Conservation (phyloP, 2,888 invertebrate genomes). For the Atherix ibis region DNA sequence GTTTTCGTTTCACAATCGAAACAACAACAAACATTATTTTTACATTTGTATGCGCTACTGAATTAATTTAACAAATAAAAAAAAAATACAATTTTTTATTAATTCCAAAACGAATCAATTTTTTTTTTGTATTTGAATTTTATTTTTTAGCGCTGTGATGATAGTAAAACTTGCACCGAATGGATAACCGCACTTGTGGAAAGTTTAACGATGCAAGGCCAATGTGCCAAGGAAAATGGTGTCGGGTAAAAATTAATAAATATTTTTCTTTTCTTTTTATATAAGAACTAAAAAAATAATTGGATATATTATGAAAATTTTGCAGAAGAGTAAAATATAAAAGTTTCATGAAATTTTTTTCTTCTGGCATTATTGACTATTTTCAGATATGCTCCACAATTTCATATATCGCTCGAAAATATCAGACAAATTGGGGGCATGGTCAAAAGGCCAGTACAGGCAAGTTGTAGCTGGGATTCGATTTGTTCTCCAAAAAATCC, state of each 20-base stretch:
- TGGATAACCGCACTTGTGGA: conserved; percentile 22
- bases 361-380: no score
- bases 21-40: conserved; percentile 21
- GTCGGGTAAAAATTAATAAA: conserved; percentile 3
- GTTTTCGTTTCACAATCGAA: conserved; percentile 23
- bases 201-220: conserved; percentile 14
- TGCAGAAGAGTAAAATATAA: no score
- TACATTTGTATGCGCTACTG: conserved; percentile 19
- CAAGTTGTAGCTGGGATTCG: conserved; percentile 18
- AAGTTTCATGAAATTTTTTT: no score
- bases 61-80: conserved; percentile 2
- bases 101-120: not conserved
- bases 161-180: conserved; percentile 20
- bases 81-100: not conserved
- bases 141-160: conserved; percentile 20
- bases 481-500: conserved; percentile 10
- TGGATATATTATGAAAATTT: not conserved
- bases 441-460: conserved; percentile 12
- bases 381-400: conserved; percentile 8
- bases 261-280: not conserved
- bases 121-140: conserved; percentile 1
- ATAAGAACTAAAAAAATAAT: not conserved
- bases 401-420: conserved; percentile 12
- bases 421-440: conserved; percentile 5
- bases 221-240: conserved; percentile 8